phyloP scores from a whole-genome alignment of 2,797 vertebrate species.

The Lepilemur ruficaudatus region DNA sequence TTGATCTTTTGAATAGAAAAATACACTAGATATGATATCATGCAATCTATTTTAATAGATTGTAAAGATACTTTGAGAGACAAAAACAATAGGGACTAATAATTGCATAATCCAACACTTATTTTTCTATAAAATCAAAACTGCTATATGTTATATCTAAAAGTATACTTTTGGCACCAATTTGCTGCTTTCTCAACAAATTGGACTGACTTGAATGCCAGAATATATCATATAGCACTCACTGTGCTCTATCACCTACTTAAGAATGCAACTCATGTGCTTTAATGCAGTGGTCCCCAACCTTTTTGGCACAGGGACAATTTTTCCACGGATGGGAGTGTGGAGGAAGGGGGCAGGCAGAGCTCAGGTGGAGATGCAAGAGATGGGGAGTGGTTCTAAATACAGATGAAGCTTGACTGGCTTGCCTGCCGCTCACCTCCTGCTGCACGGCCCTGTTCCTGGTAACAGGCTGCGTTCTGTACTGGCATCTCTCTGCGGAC shows the following conservation, averaged over 20 bases:
- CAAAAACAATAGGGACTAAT: not conserved
- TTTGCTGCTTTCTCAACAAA: not conserved
- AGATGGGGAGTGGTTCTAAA: no score
- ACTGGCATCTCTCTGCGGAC: no score
- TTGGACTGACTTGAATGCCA: not conserved
- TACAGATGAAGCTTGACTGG: no score
- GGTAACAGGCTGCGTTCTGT: not conserved
- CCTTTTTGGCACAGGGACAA: no score
- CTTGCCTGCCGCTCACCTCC: no score
- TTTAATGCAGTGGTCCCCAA: not conserved
- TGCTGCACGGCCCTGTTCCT: no score
- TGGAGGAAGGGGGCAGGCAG: no score
- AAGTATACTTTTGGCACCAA: not conserved
- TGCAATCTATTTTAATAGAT: not conserved
- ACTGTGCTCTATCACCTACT: not conserved
- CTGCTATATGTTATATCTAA: not conserved
- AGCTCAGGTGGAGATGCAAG: no score
- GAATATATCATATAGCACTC: not conserved
- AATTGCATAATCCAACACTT: not conserved
- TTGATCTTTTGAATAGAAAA: not conserved
- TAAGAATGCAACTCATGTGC: not conserved
- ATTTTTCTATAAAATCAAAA: not conserved
- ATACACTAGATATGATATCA: not conserved
- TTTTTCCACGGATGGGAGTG: no score
- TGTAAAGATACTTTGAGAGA: not conserved